Percentiles rank a stretch among this genome's conserved stretches.
Conservation (phyloP, 2,888 invertebrate species). For the Lumbricus terrestris region DNA sequence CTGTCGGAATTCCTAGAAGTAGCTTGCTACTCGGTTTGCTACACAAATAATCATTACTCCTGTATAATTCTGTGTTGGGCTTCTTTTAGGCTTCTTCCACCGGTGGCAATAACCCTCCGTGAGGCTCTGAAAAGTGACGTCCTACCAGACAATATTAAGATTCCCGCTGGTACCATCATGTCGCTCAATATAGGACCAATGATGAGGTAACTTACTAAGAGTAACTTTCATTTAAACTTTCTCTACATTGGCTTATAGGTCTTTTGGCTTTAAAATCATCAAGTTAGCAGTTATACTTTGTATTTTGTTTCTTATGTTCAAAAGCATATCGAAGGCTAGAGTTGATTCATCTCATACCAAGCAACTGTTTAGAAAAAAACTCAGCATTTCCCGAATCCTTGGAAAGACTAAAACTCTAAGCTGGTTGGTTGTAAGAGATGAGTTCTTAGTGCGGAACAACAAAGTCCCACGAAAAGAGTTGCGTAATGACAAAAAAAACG, state of each 20-base stretch:
- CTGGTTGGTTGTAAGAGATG: background rate
- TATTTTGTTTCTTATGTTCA: background rate
- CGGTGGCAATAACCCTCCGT: constrained; percentile 42
- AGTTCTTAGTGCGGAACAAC: background rate
- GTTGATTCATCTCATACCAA: no score
- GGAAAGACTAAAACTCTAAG: no score
- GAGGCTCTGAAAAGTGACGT: constrained; percentile 42
- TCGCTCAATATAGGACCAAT: constrained; percentile 46
- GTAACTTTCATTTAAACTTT: background rate
- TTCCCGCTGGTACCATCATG: constrained; percentile 48
- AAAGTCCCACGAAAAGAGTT: background rate
- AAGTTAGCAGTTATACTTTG: background rate
- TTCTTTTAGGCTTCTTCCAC: constrained; percentile 46
- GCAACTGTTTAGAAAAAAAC: no score
- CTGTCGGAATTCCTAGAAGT: no score
- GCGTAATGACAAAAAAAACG: background rate
- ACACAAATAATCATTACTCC: background rate
- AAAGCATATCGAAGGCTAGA: no score
- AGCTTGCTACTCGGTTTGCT: background rate
- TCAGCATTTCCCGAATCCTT: no score
- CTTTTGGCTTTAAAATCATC: background rate
- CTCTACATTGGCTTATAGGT: background rate
- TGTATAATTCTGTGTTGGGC: no score
- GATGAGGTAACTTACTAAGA: constrained; percentile 45
- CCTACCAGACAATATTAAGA: constrained; percentile 31